A percentile compares a stretch with the other conserved stretches of the same genome.
Evolutionary conservation across 2,113 vertebrate species (phyloP).

Genomic region (Psilopogon haemacephalus): DNA sequence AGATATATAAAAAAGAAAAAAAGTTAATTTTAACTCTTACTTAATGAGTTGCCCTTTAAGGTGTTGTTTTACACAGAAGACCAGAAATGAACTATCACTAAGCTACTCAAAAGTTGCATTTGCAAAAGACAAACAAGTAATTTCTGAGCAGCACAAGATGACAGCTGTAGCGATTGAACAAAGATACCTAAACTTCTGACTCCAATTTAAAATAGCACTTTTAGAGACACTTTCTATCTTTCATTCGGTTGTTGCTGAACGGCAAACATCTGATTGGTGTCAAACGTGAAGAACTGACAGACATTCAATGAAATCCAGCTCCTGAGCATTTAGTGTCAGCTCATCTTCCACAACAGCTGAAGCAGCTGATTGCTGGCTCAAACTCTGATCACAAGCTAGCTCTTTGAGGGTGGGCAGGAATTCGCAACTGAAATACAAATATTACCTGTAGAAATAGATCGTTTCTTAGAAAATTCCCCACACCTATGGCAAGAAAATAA

Average conservation of each 20-base stretch:
- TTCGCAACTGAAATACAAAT: background rate
- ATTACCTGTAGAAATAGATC: background rate
- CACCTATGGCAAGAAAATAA: background rate
- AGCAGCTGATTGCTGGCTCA: background rate
- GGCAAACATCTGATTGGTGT: background rate
- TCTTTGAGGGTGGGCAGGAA: background rate
- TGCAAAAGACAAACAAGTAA: background rate
- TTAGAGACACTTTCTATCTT: slow-evolving; percentile 5
- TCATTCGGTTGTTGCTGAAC: background rate
- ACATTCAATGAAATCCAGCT: background rate
- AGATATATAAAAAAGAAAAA: background rate
- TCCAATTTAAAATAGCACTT: slow-evolving; percentile 32
- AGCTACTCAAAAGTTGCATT: background rate
- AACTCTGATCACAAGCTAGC: background rate
- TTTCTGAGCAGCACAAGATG: background rate
- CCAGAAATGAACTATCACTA: background rate
- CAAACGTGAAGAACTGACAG: background rate
- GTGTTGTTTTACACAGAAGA: background rate
- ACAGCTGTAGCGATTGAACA: background rate
- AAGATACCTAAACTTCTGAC: background rate
- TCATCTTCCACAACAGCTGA: background rate
- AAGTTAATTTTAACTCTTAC: background rate
- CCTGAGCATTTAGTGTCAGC: background rate
- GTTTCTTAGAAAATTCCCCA: background rate
- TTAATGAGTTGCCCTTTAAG: background rate